These are phyloP conservation scores for Acanthisitta chloris DNA, from an alignment of 2,113 vertebrate species.

Conservation along the genomic window DNA sequence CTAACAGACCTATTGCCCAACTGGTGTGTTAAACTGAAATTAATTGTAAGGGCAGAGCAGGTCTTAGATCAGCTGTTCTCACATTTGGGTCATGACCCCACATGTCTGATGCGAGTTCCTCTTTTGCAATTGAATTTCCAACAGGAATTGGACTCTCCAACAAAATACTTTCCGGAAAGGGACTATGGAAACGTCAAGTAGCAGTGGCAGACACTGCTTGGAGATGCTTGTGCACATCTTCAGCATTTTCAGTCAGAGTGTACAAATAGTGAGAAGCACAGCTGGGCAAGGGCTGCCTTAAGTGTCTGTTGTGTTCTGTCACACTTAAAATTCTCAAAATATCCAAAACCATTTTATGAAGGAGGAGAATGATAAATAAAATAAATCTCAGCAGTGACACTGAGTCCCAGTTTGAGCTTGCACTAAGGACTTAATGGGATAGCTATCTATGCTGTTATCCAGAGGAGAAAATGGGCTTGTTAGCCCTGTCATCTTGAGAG, in stretches of 20 bases:
- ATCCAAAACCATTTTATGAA: background rate
- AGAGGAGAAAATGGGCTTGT: background rate
- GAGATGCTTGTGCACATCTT: accelerated
- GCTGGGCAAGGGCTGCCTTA: background rate
- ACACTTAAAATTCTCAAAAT: background rate
- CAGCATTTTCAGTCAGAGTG: background rate
- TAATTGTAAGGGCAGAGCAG: background rate
- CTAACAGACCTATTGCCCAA: background rate
- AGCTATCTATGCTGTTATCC: background rate
- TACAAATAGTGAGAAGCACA: background rate
- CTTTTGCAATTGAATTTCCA: background rate
- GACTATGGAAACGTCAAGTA: background rate
- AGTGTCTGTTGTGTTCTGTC: background rate
- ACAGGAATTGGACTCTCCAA: background rate
- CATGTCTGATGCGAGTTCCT: background rate
- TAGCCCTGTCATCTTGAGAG: background rate
- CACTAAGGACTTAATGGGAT: background rate
- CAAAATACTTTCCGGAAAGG: background rate
- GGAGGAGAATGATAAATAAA: background rate
- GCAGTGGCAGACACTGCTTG: background rate
- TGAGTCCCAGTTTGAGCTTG: background rate
- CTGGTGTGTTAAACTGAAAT: background rate
- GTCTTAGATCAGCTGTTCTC: background rate
- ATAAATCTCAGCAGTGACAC: background rate
- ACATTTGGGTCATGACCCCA: background rate